Percentiles rank a stretch among this genome's conserved stretches.
These are phyloP conservation scores for Dasysyrphus albostriatus DNA, from an alignment of 2,888 invertebrate species.

Conservation along the genomic window DNA sequence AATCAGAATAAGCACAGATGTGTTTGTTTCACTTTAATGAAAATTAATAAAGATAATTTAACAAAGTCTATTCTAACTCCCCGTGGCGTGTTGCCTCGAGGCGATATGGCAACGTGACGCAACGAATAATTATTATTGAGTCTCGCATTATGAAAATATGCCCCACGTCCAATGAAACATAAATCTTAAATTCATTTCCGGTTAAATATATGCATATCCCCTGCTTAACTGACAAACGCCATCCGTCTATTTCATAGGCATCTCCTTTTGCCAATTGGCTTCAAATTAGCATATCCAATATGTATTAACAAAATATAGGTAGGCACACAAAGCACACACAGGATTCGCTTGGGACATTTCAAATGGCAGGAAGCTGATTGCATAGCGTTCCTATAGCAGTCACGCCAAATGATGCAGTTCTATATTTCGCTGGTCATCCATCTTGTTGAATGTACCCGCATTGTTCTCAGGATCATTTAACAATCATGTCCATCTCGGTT, in stretches of 20 bases:
- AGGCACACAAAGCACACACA: neutral
- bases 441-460: constrained; percentile 36
- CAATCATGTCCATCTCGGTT: constrained; percentile 2
- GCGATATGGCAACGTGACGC: neutral
- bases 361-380: constrained; percentile 19
- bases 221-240: neutral
- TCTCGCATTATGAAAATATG: constrained; percentile 17
- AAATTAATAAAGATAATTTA: too few species aligned
- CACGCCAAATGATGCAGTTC: constrained; percentile 21
- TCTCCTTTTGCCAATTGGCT: constrained; percentile 8
- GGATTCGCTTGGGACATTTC: constrained; percentile 6
- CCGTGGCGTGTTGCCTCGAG: too few species aligned
- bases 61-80: too few species aligned
- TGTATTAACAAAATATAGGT: neutral
- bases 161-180: constrained; percentile 5
- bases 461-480: constrained; percentile 20
- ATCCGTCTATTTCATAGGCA: constrained; percentile 5
- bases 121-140: neutral
- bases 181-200: constrained; percentile 38
- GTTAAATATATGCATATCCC: constrained; percentile 3
- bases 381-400: neutral
- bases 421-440: constrained; percentile 3
- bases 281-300: constrained; percentile 24
- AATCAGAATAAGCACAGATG: too few species aligned
- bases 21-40: too few species aligned